These are phyloP conservation scores for Zoanthus sansibaricus DNA, from an alignment of 92 coral and sea anemone genomes.

Conservation along the genomic window DNA sequence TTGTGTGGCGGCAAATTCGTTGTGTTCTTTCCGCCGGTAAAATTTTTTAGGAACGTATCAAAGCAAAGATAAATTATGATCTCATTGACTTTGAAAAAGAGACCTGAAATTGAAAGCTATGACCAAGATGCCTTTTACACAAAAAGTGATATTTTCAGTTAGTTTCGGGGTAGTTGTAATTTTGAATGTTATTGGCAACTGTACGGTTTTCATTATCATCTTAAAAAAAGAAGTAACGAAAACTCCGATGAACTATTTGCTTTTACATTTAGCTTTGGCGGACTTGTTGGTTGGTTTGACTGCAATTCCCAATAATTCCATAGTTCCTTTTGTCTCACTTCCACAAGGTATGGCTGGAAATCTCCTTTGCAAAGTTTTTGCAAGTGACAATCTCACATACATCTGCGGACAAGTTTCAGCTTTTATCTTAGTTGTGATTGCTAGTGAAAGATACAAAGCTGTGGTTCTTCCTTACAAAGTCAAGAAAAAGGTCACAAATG, in stretches of 20 bases:
- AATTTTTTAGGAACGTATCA: neutral
- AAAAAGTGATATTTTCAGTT: conserved; percentile 5
- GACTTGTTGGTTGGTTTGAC: conserved; percentile 27
- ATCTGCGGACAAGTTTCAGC: conserved; percentile 32
- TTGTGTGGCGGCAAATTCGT: neutral
- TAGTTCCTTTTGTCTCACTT: neutral
- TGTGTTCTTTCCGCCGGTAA: neutral
- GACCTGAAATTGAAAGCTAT: neutral
- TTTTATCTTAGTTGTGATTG: conserved; percentile 9
- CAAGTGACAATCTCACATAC: conserved; percentile 38
- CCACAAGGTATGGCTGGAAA: conserved; percentile 7
- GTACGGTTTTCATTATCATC: conserved; percentile 9
- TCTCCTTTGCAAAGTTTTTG: conserved; percentile 15
- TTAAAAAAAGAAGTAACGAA: conserved; percentile 19
- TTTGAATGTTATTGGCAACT: conserved; percentile 7
- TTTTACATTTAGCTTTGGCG: conserved; percentile 27
- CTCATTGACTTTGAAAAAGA: neutral
- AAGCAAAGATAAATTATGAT: neutral
- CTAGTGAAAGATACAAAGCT: conserved; percentile 36
- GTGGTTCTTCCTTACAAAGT: conserved; percentile 31
- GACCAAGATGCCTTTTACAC: neutral
- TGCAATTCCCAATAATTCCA: conserved; percentile 19
- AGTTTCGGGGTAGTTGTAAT: conserved; percentile 23
- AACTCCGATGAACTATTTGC: conserved; percentile 39
- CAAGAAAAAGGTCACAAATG: conserved; percentile 17